Percentiles rank a stretch among this genome's conserved stretches.
Evolutionary conservation across 37 sponge, comb jelly and placozoan species (phyloP).

Genomic region (Axinella damicornis): DNA sequence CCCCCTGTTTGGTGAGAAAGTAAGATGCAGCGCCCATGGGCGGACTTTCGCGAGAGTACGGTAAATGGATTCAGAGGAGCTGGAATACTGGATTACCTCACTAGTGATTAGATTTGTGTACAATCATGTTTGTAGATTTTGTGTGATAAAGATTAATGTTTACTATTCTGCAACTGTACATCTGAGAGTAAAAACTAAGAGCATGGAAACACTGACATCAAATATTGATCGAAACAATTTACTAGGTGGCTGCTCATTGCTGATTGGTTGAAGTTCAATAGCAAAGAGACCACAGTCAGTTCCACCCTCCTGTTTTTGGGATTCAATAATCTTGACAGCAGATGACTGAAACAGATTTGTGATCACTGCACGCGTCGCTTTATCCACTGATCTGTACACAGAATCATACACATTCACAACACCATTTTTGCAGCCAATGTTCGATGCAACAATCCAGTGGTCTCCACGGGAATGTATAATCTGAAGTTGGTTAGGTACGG

Average conservation of each 20-base stretch:
- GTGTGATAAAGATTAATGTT: neutral
- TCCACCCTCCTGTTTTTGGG: constrained; percentile 43
- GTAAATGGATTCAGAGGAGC: constrained; percentile 70
- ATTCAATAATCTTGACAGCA: neutral
- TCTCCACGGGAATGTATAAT: constrained; percentile 35
- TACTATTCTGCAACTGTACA: neutral
- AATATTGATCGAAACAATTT: constrained; percentile 1
- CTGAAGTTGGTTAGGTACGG: constrained; percentile 7
- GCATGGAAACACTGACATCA: neutral
- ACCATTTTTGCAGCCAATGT: constrained; percentile 15
- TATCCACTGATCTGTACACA: constrained; percentile 19
- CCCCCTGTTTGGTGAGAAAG: no score
- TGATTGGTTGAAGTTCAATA: constrained; percentile 36
- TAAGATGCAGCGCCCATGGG: no score
- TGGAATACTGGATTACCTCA: constrained; percentile 35
- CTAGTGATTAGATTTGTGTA: no score
- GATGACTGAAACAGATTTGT: constrained; percentile 4
- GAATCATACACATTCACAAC: constrained; percentile 60
- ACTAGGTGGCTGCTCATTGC: constrained; percentile 50
- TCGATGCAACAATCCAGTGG: constrained; percentile 45
- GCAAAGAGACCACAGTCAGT: constrained; percentile 71
- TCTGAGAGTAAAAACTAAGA: neutral
- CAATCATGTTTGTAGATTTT: neutral
- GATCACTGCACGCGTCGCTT: constrained; percentile 18
- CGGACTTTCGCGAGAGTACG: no score